Base-by-base conservation (phyloP, 2,888 invertebrate species). In the Vesta saturnalis region DNA sequence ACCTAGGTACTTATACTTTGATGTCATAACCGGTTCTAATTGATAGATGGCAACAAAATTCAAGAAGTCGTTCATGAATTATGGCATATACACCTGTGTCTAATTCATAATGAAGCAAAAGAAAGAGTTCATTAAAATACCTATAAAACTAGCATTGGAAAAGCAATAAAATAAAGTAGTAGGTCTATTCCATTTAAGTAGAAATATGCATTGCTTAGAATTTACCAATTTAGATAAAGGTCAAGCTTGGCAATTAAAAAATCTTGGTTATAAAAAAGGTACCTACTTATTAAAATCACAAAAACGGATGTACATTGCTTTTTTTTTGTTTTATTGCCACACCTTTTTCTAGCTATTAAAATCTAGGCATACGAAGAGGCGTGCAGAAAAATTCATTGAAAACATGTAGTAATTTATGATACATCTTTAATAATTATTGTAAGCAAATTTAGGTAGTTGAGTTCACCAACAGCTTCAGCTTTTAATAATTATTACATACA, bases 151-250 rank as follows among this genome's bases (percentile, higher is more conserved):
- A 64, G 64, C 65, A 61, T 61, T 56, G 64, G 64, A 64, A 64
- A 59, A 49, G 61, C 49, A 65, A 69, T 69, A 69, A 69, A 69
- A 69, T 69, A 69, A 69, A 69, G 52, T 65, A 65, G 60, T 65
- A 61, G 65, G 58, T 69, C 61, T 60, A 69, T 64, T 64, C 60
- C 60, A 58, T 69, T 61, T 64, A 56, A 64, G 59, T 64, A 64
- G 60, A 64, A 69, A 69, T 69, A 64, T 69, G 63, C 65, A 69
- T 69, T 61, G 61, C 65, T 60, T 67, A 64, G 54, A 69, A 63
- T 66, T 69, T 69, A 73, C 70, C 73, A 72, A 73, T 76, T 73
- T 70, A 74, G 74, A 74, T 75, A 77, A 75, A 77, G 75, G 76
- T 75, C 75, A 75, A 71, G 71, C 67, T 65, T 64, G 70, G 70